phyloP scores from a whole-genome alignment of 2,888 invertebrate genomes.

The Sclerodermus sp. region DNA sequence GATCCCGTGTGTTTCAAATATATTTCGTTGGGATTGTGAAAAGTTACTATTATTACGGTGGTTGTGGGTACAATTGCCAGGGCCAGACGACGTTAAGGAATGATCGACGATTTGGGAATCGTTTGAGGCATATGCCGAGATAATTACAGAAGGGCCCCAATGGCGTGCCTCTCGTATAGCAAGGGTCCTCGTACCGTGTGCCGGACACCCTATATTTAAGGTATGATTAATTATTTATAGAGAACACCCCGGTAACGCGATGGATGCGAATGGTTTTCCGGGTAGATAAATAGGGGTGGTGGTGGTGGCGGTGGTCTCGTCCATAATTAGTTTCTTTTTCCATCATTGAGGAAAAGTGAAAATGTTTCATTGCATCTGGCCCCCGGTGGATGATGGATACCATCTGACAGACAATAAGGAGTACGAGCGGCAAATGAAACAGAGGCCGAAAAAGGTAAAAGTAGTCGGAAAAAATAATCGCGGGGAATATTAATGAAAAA shows the following conservation, averaged over 20 bases:
- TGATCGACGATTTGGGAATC: conserved; percentile 21
- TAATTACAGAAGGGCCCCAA: conserved; percentile 23
- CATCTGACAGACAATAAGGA: no score
- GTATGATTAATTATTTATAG: conserved; percentile 49
- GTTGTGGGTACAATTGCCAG: neutral
- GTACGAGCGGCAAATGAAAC: no score
- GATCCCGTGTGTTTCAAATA: neutral
- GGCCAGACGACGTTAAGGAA: conserved; percentile 17
- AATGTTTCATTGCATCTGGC: no score
- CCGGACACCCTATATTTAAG: conserved; percentile 40
- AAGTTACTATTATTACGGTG: no score
- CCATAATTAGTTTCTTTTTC: no score
- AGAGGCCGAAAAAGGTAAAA: conserved; percentile 10
- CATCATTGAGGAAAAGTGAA: no score
- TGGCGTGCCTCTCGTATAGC: conserved; percentile 2
- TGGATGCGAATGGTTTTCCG: conserved; percentile 24
- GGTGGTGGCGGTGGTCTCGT: no score
- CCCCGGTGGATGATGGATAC: no score
- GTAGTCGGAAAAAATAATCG: neutral
- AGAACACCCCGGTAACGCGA: conserved; percentile 28
- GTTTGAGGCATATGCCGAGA: conserved; percentile 21
- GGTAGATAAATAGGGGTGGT: conserved; percentile 16
- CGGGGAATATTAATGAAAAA: neutral
- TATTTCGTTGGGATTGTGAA: no score
- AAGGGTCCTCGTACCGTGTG: conserved; percentile 21